Evolutionary conservation across 37 sponge, comb jelly and placozoan genomes (phyloP).

Genomic region (Petrosia ficiformis): DNA sequence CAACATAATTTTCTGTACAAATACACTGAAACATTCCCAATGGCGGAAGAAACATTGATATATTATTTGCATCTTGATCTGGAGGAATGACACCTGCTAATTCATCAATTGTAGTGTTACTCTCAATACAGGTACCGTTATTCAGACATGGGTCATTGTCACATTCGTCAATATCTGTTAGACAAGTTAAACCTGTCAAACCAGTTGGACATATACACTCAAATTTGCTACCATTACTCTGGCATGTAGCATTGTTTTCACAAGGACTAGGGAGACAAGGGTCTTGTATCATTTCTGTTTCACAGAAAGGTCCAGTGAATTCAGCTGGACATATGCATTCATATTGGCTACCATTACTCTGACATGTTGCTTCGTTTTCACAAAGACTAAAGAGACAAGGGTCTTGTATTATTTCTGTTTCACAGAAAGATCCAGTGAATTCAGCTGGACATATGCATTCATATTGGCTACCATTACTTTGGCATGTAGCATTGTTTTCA

Average conservation of each 20-base stretch:
- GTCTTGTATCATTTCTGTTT: slow-evolving; percentile 22
- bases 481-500: slow-evolving; percentile 18
- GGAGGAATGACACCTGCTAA: slow-evolving; percentile 40
- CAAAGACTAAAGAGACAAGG: slow-evolving; percentile 15
- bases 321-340: slow-evolving; percentile 37
- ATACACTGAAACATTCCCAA: background rate
- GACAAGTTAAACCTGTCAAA: slow-evolving; percentile 42
- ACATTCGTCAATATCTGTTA: slow-evolving; percentile 38
- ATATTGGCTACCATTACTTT: background rate
- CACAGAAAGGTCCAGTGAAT: slow-evolving; percentile 49
- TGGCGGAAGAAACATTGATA: slow-evolving; percentile 8
- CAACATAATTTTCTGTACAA: background rate
- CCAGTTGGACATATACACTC: slow-evolving; percentile 18
- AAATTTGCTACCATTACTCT: slow-evolving; percentile 5
- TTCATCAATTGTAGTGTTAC: background rate
- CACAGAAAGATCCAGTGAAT: slow-evolving; percentile 36
- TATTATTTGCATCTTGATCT: slow-evolving; percentile 5
- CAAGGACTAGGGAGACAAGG: slow-evolving; percentile 1
- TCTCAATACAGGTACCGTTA: slow-evolving; percentile 46
- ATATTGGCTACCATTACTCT: background rate
- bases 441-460: slow-evolving; percentile 26
- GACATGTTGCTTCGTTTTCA: slow-evolving; percentile 18
- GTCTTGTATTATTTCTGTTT: background rate
- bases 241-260: slow-evolving; percentile 17
- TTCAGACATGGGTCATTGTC: slow-evolving; percentile 32